Conservation (phyloP, 2,797 vertebrate genomes). For the Girardinus metallicus region DNA sequence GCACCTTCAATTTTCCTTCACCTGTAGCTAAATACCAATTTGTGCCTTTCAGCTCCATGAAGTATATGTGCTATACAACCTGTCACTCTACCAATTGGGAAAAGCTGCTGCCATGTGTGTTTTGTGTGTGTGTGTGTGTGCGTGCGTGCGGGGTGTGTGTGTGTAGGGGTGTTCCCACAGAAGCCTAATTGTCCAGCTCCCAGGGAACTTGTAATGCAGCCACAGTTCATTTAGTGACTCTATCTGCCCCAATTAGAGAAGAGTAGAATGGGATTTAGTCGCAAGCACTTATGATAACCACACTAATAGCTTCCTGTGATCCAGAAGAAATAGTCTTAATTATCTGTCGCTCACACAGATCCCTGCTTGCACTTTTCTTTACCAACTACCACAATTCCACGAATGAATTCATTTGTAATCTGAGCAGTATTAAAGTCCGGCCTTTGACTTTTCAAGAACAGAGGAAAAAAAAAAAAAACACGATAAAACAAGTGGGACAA, state of each 20-base stretch:
- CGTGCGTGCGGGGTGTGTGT: too few relatives aligned
- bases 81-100: slow-evolving; percentile 2
- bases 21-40: background rate
- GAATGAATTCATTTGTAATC: background rate
- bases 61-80: background rate
- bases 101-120: slow-evolving; percentile 6
- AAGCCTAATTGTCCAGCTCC: slow-evolving; percentile 63
- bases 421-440: background rate
- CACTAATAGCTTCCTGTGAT: slow-evolving; percentile 51
- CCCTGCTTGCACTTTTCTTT: slow-evolving; percentile 13
- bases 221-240: slow-evolving; percentile 68
- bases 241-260: slow-evolving; percentile 59
- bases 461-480: background rate
- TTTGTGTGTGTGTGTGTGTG: background rate
- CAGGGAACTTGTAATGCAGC: slow-evolving; percentile 65
- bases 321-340: slow-evolving; percentile 36
- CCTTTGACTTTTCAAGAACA: background rate
- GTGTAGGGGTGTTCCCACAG: slow-evolving; percentile 13
- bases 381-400: background rate
- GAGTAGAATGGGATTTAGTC: slow-evolving; percentile 45
- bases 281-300: slow-evolving; percentile 39
- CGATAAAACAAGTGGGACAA: background rate
- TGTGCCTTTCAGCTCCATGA: background rate
- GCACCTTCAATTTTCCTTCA: background rate
- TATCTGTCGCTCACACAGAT: slow-evolving; percentile 25